Evolutionary conservation across 2,113 vertebrate species (phyloP), one percentile per base, ranked within the genome.

Genomic region (Phycodurus eques): DNA sequence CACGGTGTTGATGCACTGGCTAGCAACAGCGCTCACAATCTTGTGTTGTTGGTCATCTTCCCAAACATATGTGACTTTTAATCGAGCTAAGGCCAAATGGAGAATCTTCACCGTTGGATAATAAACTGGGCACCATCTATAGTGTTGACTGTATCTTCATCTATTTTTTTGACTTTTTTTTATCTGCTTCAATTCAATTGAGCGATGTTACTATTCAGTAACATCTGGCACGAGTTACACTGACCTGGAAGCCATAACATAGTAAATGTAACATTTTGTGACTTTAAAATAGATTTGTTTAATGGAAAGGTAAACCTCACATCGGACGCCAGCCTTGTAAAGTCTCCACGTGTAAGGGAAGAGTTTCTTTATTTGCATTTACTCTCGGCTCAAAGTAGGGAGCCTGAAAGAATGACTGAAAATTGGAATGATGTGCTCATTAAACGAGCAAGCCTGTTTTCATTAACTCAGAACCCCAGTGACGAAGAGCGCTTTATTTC

Each of bases 251-350:
- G 22, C 31, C 17, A 43, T 69, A 72, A 73, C 80, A 42, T 47
- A 68, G 27, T 70, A 68, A 85, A 54, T 27, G 12, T 54, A 72
- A 67, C 31, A 42, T 67, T 33, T 80, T 61, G n/a, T 75, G 82
- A 54, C 49, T 68, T 27, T 13, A 75, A 78, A 33, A 76, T 88
- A 86, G 74, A 80, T 86, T 82, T 83, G 71, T 92, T 88, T 88
- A 82, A 68, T 59, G 75, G 69, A 74, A 83, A 79, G 74, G 67
- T 81, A 78, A 83, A 80, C 80, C 79, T 84, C 80, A 83, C 44
- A 80, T 82, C 74, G 74, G 65, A 83, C 82, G 78, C 79, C 83
- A 85, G 64, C 57, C 77, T 67, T 68, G 80, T 84, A 87, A 88
- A 88, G 80, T 76, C 68, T 64, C 47, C 49, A 54, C 76, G 86